Evolutionary conservation across 92 coral and sea anemone species (phyloP).

Genomic region (Zoanthus sociatus): DNA sequence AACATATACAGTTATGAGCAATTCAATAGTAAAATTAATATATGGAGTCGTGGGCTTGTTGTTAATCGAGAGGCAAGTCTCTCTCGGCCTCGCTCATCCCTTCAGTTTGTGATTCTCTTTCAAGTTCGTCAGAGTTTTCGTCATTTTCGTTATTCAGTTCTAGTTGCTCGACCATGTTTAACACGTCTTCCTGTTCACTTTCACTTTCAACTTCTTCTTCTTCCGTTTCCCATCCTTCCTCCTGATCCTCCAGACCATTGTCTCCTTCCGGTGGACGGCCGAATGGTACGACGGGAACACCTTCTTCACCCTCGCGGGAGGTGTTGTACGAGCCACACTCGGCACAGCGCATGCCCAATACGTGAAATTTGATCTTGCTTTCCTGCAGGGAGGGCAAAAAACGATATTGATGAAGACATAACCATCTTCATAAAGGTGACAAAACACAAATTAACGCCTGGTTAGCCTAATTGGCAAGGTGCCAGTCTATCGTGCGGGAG

Average conservation of each 20-base stretch:
- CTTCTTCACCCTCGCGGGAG: constrained; percentile 87
- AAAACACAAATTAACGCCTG: no score
- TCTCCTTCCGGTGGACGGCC: constrained; percentile 20
- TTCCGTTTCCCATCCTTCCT: constrained; percentile 73
- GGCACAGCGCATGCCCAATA: constrained; percentile 85
- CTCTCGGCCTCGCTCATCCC: background rate
- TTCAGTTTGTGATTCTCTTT: background rate
- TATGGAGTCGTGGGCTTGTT: no score
- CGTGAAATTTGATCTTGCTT: constrained; percentile 89
- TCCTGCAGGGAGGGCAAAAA: constrained; percentile 42
- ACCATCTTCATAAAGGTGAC: no score
- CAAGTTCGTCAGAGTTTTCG: constrained; percentile 7
- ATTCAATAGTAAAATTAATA: no score
- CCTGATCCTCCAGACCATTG: constrained; percentile 41
- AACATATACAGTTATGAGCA: no score
- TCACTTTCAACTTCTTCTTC: constrained; percentile 58
- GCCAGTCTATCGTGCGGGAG: no score
- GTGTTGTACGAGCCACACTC: constrained; percentile 98
- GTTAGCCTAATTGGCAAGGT: no score
- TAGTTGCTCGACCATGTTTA: background rate
- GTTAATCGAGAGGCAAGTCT: constrained; percentile 40
- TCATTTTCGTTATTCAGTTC: background rate
- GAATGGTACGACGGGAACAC: constrained; percentile 62
- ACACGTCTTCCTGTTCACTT: constrained; percentile 36
- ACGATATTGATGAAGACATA: background rate